These are phyloP conservation scores for Bucco capensis DNA, from an alignment of 2,113 vertebrate genomes.

Conservation along the genomic window DNA sequence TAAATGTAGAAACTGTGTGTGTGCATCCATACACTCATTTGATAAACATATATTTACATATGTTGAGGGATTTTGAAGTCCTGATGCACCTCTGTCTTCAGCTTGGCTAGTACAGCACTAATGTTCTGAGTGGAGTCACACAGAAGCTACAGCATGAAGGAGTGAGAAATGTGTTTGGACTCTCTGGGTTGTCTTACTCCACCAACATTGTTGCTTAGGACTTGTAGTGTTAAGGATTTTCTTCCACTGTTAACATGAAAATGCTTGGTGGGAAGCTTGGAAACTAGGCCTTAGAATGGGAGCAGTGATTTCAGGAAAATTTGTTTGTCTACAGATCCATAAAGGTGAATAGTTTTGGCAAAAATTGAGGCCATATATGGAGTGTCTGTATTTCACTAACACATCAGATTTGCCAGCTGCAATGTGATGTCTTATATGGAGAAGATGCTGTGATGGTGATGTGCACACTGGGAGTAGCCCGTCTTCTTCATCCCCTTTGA, in stretches of 20 bases:
- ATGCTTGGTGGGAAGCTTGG: neutral
- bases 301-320: neutral
- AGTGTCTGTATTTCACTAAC: neutral
- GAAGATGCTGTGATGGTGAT: neutral
- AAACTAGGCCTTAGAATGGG: neutral
- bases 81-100: neutral
- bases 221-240: neutral
- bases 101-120: neutral
- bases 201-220: neutral
- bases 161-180: neutral
- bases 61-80: neutral
- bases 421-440: neutral
- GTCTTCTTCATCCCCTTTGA: neutral
- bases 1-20: neutral
- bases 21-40: rapidly evolving
- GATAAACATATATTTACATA: neutral
- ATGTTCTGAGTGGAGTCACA: neutral
- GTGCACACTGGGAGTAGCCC: neutral
- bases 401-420: neutral
- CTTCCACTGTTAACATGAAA: neutral
- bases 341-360: neutral
- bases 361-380: neutral
- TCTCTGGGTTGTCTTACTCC: neutral
- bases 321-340: neutral
- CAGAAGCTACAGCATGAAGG: neutral